A percentile compares a stretch with the other conserved stretches of the same genome.
Evolutionary conservation across 2,888 invertebrate genomes (phyloP).

Genomic region (Altica lythri): DNA sequence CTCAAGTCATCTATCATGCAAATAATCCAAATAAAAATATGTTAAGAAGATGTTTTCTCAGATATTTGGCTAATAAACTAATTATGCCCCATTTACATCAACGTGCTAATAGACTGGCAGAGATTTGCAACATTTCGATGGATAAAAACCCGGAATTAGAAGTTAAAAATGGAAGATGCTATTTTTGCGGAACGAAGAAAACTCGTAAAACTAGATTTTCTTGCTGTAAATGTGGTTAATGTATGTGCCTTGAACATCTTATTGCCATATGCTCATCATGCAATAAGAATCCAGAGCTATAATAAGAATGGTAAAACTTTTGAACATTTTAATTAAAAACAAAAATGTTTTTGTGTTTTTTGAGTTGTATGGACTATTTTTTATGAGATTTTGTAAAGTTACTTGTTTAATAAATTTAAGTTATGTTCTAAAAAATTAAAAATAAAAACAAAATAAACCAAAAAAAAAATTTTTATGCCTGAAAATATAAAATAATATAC

Average conservation of each 20-base stretch:
- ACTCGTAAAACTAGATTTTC: no score
- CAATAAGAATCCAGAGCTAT: not conserved
- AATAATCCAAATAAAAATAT: constrained; percentile 13
- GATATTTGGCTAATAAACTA: constrained; percentile 2
- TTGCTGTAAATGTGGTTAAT: no score
- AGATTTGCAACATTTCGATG: constrained; percentile 2
- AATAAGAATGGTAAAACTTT: no score
- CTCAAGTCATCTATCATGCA: constrained; percentile 7
- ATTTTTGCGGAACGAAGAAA: constrained; percentile 1
- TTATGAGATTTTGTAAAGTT: no score
- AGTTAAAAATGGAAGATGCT: constrained; percentile 3
- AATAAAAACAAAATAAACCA: no score
- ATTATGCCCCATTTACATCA: constrained; percentile 1
- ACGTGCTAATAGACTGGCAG: constrained; percentile 5
- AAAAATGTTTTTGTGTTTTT: no score
- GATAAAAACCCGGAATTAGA: constrained; percentile 1
- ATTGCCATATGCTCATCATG: not conserved
- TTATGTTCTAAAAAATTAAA: no score
- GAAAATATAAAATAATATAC: no score
- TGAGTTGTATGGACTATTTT: no score
- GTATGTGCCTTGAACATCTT: not conserved
- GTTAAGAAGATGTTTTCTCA: constrained; percentile 4
- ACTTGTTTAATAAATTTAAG: no score
- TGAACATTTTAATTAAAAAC: no score
- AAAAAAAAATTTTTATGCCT: no score